phyloP scores from a whole-genome alignment of 1,140 invertebrate genomes.

The Procambarus clarkii region DNA sequence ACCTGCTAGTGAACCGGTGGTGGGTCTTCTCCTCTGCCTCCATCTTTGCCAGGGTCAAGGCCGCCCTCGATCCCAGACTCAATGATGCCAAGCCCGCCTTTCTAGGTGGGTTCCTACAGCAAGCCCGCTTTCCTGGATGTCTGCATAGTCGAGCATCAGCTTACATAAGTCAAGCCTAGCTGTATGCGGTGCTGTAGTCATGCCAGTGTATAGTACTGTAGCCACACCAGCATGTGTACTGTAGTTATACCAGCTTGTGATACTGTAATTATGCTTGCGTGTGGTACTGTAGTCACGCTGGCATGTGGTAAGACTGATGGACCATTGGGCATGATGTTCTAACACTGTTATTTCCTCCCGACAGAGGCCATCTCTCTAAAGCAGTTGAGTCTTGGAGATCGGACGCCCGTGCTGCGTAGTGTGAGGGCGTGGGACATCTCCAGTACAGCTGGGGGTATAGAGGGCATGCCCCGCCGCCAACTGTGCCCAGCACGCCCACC shows the following conservation, averaged over 20 bases:
- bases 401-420: conserved; percentile 76
- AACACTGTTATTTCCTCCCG: not conserved
- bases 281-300: no score
- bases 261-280: no score
- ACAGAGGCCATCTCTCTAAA: conserved; percentile 75
- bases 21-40: conserved; percentile 62
- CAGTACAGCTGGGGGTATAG: conserved; percentile 5
- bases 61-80: conserved; percentile 47
- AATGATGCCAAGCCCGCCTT: conserved; percentile 57
- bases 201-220: no score
- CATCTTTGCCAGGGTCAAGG: conserved; percentile 48
- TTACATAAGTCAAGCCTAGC: not conserved
- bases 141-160: not conserved
- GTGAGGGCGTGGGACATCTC: conserved; percentile 75
- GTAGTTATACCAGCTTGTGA: no score
- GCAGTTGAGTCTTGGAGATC: conserved; percentile 76
- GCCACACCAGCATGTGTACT: no score
- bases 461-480: conserved; percentile 38
- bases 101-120: conserved; percentile 13
- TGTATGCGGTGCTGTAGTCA: not conserved
- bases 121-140: not conserved
- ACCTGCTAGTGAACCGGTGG: conserved; percentile 49
- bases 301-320: no score
- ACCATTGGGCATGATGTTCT: no score
- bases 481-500: conserved; percentile 59